phyloP scores from a whole-genome alignment of 2,113 vertebrate genomes.

The Hydrochoerus hydrochaeris region DNA sequence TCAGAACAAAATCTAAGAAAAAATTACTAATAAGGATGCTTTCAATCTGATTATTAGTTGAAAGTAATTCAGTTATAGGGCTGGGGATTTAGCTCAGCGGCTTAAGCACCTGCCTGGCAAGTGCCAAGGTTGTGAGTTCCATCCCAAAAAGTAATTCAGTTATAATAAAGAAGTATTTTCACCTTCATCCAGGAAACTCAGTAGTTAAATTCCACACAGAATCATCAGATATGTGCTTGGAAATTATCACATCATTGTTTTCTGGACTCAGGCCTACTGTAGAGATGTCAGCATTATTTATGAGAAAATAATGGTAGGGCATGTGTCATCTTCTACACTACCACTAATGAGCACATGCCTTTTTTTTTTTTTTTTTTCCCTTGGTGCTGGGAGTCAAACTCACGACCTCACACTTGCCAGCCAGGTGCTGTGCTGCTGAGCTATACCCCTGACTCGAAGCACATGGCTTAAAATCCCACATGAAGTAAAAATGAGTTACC shows the following conservation, averaged over 20 bases:
- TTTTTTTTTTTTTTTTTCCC: too few relatives aligned
- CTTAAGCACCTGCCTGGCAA: too few relatives aligned
- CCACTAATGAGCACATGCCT: neutral
- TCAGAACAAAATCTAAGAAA: neutral
- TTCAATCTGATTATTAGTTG: neutral
- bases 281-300: neutral
- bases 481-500: conserved; percentile 82
- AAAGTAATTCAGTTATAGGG: conserved; percentile 23
- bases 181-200: conserved; percentile 75
- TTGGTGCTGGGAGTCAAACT: too few relatives aligned
- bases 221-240: conserved; percentile 78
- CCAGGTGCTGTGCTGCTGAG: too few relatives aligned
- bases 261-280: conserved; percentile 14
- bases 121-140: too few relatives aligned
- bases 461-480: conserved; percentile 22
- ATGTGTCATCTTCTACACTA: neutral
- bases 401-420: too few relatives aligned
- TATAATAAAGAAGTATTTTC: conserved; percentile 37
- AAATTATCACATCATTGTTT: conserved; percentile 77
- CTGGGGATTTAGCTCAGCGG: too few relatives aligned
- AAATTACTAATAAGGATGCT: neutral
- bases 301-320: conserved; percentile 8
- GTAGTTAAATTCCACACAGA: conserved; percentile 74
- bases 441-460: too few relatives aligned
- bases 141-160: conserved; percentile 13